Conservation (phyloP, 64 coral and sea anemone genomes). For the Cladopsammia gracilis region DNA sequence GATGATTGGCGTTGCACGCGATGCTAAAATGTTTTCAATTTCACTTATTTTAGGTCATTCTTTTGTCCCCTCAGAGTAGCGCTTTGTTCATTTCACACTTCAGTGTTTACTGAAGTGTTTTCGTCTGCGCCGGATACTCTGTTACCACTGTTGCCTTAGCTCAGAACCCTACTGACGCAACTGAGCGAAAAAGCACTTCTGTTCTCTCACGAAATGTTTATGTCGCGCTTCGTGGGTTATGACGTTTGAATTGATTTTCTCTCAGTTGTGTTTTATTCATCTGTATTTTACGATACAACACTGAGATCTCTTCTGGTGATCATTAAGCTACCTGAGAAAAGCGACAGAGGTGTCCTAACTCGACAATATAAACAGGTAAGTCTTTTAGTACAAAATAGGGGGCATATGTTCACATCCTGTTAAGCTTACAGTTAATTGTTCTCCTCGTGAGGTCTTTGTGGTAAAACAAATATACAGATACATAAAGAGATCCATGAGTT, state of each 20-base stretch:
- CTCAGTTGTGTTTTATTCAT: not conserved
- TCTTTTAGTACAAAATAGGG: not conserved
- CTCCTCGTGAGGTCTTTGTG: not conserved
- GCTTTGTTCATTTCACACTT: slow-evolving; percentile 22
- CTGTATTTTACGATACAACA: not conserved
- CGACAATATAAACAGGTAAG: not conserved
- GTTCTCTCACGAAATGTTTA: slow-evolving; percentile 54
- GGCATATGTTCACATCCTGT: slow-evolving; percentile 15
- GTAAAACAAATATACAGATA: not conserved
- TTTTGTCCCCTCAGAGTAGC: not conserved
- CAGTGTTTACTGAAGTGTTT: slow-evolving; percentile 36
- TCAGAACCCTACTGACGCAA: slow-evolving; percentile 11
- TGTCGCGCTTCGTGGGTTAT: not conserved
- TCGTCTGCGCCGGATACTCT: slow-evolving; percentile 46
- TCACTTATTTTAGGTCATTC: slow-evolving; percentile 13
- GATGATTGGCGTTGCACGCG: slow-evolving; percentile 48
- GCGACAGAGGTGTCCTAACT: too few species aligned
- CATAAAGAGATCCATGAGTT: too few species aligned
- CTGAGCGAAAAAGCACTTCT: slow-evolving; percentile 13
- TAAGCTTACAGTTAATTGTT: not conserved
- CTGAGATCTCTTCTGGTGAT: not conserved
- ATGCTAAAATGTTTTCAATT: slow-evolving; percentile 35
- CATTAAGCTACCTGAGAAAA: not conserved
- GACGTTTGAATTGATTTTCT: not conserved
- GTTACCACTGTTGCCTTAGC: slow-evolving; percentile 4